Evolutionary conservation across 2,797 vertebrate species (phyloP), one percentile per base, ranked within the genome.

Genomic region (Propithecus deckenii): DNA sequence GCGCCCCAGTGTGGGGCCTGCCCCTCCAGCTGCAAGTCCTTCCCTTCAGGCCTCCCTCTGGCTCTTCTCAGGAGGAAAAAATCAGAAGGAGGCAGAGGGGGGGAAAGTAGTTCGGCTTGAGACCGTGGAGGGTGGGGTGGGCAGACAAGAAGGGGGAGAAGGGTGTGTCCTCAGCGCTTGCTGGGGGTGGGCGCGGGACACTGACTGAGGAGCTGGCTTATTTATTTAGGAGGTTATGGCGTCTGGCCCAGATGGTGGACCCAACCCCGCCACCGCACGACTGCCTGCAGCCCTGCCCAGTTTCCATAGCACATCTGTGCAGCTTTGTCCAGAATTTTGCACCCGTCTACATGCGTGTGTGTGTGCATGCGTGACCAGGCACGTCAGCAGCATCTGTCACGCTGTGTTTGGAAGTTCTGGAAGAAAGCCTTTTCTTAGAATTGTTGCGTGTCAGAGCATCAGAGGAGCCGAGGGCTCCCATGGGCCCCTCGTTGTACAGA

Each of bases 401-500:
- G 10, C 23, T 41, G 23, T 69, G 69, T 38, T 80, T 38, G 15
- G 30, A 7, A 76, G 52, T 72, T 71, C 20, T 22, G 17, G 57
- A 71, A 91, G 59, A 63, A 87, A 78, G 35, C 20, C 32, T 65
- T 94, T 69, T 65, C 80, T 43, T 41, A 76, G 74, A 61, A 61
- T 6, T 14, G 23, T 14, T 71, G 76, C 50, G 30, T 28, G 41
- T 72, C 75, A 52, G n/a, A 87, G 79, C 38, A 93, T 59, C 61
- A 43, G 35, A 89, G 32, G 41, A 72, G 48, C 32, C 0, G 18
- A 22, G n/a, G 55, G 7, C 30, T 25, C 35, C 61, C 32, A 13
- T 22, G 50, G 32, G 30, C n/a, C 57, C 14, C 41, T 57, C 38
- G 1, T 11, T 41, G 35, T 15, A 11, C 59, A 35, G 41, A 79